phyloP scores from a whole-genome alignment of 2,797 vertebrate species.

The Centropyge bicolor region DNA sequence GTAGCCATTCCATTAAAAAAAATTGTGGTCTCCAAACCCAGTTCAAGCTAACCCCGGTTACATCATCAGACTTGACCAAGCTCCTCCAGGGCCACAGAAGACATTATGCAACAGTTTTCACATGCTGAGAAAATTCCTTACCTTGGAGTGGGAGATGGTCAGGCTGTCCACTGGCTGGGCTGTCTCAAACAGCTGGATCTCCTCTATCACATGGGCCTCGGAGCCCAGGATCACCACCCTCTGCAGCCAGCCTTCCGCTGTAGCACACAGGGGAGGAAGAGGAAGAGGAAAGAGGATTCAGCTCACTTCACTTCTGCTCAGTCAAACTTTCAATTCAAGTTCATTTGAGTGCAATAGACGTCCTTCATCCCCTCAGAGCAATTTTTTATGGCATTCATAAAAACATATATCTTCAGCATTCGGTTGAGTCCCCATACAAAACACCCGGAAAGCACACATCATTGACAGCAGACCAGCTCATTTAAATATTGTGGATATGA shows the following conservation, averaged over 20 bases:
- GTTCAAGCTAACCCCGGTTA: not conserved
- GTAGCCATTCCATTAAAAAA: not conserved
- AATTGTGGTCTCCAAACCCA: not conserved
- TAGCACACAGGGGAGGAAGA: constrained; percentile 21
- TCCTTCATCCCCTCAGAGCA: not conserved
- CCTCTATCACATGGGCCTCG: constrained; percentile 92
- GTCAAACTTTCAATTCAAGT: constrained; percentile 28
- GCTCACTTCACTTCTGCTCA: constrained; percentile 29
- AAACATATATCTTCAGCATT: constrained; percentile 25
- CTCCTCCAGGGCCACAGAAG: not conserved
- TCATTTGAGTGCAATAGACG: not conserved
- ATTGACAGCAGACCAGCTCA: constrained; percentile 17
- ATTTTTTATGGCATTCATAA: constrained; percentile 39
- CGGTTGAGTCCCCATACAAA: not conserved
- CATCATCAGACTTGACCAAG: not conserved
- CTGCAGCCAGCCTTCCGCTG: constrained; percentile 94
- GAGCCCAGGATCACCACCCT: constrained; percentile 90
- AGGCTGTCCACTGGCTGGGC: constrained; percentile 92
- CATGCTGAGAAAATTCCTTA: constrained; percentile 63
- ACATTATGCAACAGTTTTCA: not conserved
- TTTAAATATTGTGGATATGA: constrained; percentile 39
- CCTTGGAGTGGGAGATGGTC: constrained; percentile 91
- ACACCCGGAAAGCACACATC: constrained; percentile 23
- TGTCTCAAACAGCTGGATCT: constrained; percentile 94
- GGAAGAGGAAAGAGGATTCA: constrained; percentile 18